A percentile compares a stretch with the other conserved stretches of the same genome.
These are phyloP conservation scores for Boloria selene DNA, from an alignment of 2,888 invertebrate species.

Conservation along the genomic window DNA sequence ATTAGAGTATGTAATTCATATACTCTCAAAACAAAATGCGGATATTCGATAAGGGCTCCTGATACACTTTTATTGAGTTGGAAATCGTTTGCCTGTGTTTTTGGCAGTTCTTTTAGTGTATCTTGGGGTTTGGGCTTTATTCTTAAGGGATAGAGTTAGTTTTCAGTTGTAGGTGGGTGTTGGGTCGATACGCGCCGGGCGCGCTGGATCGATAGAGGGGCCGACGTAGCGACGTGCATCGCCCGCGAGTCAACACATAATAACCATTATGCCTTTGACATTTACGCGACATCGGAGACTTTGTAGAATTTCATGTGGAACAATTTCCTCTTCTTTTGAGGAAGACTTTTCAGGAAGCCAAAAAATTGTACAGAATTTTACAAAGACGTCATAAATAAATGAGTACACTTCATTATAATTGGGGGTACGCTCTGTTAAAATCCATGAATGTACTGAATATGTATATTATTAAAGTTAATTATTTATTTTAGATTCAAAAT, in stretches of 20 bases:
- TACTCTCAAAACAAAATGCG: conserved; percentile 51
- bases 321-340: neutral
- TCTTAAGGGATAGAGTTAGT: conserved; percentile 61
- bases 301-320: conserved; percentile 1
- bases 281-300: conserved; percentile 3
- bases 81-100: conserved; percentile 58
- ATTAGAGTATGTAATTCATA: conserved; percentile 73
- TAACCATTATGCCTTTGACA: conserved; percentile 39
- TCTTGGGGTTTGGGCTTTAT: conserved; percentile 54
- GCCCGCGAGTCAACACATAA: conserved; percentile 56
- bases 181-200: conserved; percentile 73
- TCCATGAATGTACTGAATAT: neutral
- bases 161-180: conserved; percentile 61
- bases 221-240: conserved; percentile 48
- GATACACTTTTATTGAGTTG: conserved; percentile 64
- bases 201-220: conserved; percentile 69
- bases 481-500: no score
- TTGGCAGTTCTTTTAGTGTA: conserved; percentile 42
- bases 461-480: neutral
- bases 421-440: neutral
- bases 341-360: no score
- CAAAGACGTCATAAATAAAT: neutral
- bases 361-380: no score
- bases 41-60: conserved; percentile 63
- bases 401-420: no score